Evolutionary conservation across 2,888 invertebrate genomes (phyloP).

Genomic region (Chymomyza caudatula): DNA sequence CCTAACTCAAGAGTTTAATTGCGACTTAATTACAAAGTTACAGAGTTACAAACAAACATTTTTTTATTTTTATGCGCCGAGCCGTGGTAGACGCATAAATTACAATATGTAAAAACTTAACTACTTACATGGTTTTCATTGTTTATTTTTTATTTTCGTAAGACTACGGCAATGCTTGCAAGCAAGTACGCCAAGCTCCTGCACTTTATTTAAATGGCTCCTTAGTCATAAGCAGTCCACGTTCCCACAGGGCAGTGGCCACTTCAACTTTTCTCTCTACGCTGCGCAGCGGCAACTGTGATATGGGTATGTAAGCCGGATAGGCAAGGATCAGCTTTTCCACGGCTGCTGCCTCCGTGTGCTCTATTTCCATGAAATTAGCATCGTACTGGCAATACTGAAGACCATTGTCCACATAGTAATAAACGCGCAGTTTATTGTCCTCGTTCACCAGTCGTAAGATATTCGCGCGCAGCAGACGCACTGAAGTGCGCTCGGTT

Average conservation of each 20-base stretch:
- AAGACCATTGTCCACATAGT: conserved; percentile 89
- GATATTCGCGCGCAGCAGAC: conserved; percentile 81
- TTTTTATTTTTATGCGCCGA: background rate
- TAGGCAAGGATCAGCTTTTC: conserved; percentile 85
- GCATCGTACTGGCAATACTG: conserved; percentile 90
- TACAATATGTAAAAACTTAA: no score
- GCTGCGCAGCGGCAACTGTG: conserved; percentile 83
- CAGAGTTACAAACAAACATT: conserved; percentile 8
- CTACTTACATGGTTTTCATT: background rate
- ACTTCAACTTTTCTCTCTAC: conserved; percentile 83
- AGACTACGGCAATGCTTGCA: background rate
- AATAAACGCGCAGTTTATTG: conserved; percentile 83
- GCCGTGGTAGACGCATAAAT: background rate
- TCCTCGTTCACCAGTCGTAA: conserved; percentile 82
- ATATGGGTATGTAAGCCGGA: conserved; percentile 87
- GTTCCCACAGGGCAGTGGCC: conserved; percentile 89
- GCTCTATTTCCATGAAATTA: conserved; percentile 86
- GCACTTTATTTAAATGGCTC: conserved; percentile 57
- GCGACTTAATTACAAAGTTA: no score
- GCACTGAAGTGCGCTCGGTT: conserved; percentile 80
- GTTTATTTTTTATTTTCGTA: background rate
- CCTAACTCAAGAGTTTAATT: no score
- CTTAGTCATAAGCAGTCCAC: conserved; percentile 86
- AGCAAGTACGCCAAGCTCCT: background rate
- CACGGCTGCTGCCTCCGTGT: conserved; percentile 83